phyloP scores from a whole-genome alignment of 2,113 vertebrate genomes.

The Tylochromis polylepis region DNA sequence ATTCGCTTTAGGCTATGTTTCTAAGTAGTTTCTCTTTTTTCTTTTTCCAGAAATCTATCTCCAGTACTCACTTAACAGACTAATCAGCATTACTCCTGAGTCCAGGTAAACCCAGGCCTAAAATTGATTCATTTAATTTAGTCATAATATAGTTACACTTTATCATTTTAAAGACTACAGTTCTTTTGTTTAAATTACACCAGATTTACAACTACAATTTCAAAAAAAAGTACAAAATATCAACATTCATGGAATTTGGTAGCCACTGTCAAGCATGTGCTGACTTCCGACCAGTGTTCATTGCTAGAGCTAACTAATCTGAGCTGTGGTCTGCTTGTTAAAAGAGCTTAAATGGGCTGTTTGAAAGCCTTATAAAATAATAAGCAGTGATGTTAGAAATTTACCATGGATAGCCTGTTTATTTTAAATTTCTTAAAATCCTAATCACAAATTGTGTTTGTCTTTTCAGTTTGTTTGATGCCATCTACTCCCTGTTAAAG shows the following conservation, averaged over 20 bases:
- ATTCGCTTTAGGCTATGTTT: neutral
- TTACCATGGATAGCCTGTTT: neutral
- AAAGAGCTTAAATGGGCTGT: neutral
- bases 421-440: neutral
- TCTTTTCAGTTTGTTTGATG: conserved; percentile 86
- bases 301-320: neutral
- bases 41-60: conserved; percentile 66
- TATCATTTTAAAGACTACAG: neutral
- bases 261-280: no score
- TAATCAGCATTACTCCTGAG: conserved; percentile 89
- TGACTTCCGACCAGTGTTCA: neutral
- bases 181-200: neutral
- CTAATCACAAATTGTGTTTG: neutral
- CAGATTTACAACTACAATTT: neutral
- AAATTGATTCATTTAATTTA: neutral
- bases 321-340: neutral
- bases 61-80: conserved; percentile 81
- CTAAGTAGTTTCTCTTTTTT: neutral
- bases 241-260: neutral
- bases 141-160: neutral
- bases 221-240: neutral
- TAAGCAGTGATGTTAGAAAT: neutral
- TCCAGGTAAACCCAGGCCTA: conserved; percentile 75
- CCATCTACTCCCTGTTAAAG: conserved; percentile 90
- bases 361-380: neutral